Percentiles rank a stretch among this genome's conserved stretches.
These are phyloP conservation scores for Indicator indicator DNA, from an alignment of 2,113 vertebrate genomes.

Conservation along the genomic window DNA sequence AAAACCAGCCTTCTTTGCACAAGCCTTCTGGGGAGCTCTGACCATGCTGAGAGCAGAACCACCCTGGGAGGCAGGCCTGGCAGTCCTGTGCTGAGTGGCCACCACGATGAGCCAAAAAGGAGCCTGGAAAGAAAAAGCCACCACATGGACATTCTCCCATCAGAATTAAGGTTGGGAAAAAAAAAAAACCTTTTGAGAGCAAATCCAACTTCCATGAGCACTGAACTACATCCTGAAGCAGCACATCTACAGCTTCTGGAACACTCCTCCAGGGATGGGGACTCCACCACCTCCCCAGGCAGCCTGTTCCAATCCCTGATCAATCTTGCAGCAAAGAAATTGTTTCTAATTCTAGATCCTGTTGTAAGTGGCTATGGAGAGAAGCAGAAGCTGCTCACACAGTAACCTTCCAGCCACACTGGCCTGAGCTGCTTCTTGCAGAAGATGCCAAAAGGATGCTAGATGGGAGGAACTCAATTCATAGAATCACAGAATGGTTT, in stretches of 20 bases:
- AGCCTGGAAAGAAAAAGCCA: conserved; percentile 71
- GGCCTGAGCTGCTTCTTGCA: background rate
- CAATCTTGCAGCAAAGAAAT: too few species aligned
- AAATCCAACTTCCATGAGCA: too few species aligned
- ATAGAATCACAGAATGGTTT: too few species aligned
- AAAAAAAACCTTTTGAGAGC: too few species aligned
- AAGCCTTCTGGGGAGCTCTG: conserved; percentile 76
- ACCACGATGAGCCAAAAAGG: conserved; percentile 75
- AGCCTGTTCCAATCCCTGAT: too few species aligned
- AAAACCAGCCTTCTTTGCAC: conserved; percentile 88
- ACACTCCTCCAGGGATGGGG: too few species aligned
- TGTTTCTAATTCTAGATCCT: too few species aligned
- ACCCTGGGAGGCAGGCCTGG: conserved; percentile 81
- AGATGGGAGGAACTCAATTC: background rate
- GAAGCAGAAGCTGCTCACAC: background rate
- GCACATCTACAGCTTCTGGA: too few species aligned
- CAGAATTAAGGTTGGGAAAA: too few species aligned
- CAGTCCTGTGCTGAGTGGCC: conserved; percentile 79
- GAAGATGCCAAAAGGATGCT: background rate
- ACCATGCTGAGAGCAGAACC: conserved; percentile 83
- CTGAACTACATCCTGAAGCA: too few species aligned
- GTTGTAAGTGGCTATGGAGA: background rate
- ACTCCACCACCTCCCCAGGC: too few species aligned
- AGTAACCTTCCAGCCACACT: background rate
- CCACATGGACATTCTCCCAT: background rate